phyloP scores from a whole-genome alignment of 2,888 invertebrate genomes.

The Drosophila paranaensis region DNA sequence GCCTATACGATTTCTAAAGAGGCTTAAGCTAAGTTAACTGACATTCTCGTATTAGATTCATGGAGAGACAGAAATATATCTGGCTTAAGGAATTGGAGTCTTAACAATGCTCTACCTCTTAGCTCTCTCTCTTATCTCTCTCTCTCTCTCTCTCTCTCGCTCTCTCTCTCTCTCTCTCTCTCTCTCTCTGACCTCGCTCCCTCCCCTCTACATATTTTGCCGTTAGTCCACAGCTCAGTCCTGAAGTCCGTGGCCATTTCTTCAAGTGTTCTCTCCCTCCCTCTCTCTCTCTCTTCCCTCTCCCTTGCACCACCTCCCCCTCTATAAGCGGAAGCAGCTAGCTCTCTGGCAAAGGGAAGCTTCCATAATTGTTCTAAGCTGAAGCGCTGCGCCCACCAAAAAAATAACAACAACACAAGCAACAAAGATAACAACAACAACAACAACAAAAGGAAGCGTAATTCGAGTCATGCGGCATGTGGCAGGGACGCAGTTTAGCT shows the following conservation, averaged over 20 bases:
- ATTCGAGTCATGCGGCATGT: slow-evolving; percentile 76
- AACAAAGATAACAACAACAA: neutral
- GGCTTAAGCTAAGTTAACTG: neutral
- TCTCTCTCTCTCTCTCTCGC: no score
- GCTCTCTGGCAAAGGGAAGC: slow-evolving; percentile 33
- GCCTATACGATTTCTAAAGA: neutral
- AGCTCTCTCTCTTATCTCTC: no score
- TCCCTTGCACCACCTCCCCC: slow-evolving; percentile 7
- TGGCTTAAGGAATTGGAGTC: no score
- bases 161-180: no score
- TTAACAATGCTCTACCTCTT: no score
- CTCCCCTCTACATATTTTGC: neutral
- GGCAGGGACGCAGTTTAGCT: slow-evolving; percentile 44
- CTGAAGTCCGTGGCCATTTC: neutral
- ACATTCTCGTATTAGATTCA: no score
- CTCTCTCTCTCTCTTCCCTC: neutral
- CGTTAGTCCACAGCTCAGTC: neutral
- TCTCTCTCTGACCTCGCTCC: no score
- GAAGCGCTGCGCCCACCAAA: slow-evolving; percentile 17
- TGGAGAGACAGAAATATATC: neutral
- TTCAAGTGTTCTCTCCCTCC: slow-evolving; percentile 5
- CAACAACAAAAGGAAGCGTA: slow-evolving; percentile 51
- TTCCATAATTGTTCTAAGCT: slow-evolving; percentile 65
- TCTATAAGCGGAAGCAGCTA: slow-evolving; percentile 59
- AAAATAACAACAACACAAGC: slow-evolving; percentile 9